Evolutionary conservation across 1,140 invertebrate genomes (phyloP), one percentile per base, ranked within the genome.

Genomic region (Platorchestia sp.): DNA sequence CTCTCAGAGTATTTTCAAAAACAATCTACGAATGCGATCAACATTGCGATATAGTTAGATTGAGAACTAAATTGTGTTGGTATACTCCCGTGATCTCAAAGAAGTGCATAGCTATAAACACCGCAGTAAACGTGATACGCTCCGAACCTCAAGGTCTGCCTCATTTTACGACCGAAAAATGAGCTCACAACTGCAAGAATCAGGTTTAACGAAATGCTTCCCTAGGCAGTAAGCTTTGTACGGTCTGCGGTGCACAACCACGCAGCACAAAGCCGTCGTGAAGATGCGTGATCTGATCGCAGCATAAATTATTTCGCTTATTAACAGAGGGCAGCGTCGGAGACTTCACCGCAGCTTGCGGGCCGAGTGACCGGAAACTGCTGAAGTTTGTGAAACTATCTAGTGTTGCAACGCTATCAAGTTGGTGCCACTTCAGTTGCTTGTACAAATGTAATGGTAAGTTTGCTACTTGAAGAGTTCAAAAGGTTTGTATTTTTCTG

Each of bases 291-390:
- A 10, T 75, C 59, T 75, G 59, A 7, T 10, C 3, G 7, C 1
- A 14, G 36, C 36, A 36, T 75, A 75, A 75, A 75, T 75, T 75
- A 75, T 75, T 75, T 75, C 27, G 59, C 27, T 75, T 36, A 75
- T 75, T 89, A 89, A 89, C 36, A 27, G 10, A 41, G 41, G 87
- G 87, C 10, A 43, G 40, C 91, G 91, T 14, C 10, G 91, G 91
- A 93, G 91, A 93, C 91, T 93, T 93, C 91, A 93, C 91, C 91
- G 91, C 91, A 45, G 6, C 91, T 6, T 44, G 40, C 91, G 91
- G 91, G n/a, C 87, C 14, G 41, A 44, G 41, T 89, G 41, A 89
- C 41, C 87, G 59, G 59, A 75, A 22, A 75, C 59, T 75, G 14
- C 10, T 36, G 36, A 3, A 3, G 27, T 75, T 10, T 75, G 27